Percentiles rank a stretch among this genome's conserved stretches.
Conservation (phyloP, 2,797 vertebrate species). For the Yasuhikotakia modesta region DNA sequence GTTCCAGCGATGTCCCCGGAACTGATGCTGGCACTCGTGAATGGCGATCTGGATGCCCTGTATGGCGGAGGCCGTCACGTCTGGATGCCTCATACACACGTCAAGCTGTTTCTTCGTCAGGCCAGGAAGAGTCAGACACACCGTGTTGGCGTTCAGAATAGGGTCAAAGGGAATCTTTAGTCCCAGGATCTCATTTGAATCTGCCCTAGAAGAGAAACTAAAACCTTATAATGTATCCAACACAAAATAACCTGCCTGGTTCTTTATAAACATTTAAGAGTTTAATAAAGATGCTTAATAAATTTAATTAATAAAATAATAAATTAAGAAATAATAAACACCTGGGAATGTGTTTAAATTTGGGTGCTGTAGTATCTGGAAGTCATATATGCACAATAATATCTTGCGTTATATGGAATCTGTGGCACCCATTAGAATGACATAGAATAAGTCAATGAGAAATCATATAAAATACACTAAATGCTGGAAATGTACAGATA, state of each 20-base stretch:
- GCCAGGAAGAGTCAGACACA: conserved; percentile 92
- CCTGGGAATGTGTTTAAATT: too few species aligned
- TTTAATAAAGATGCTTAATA: too few species aligned
- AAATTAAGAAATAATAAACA: too few species aligned
- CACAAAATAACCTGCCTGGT: background rate
- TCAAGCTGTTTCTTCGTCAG: conserved; percentile 92
- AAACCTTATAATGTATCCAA: conserved; percentile 7
- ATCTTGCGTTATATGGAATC: too few species aligned
- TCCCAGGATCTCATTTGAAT: conserved; percentile 94
- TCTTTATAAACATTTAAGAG: background rate
- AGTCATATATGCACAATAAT: background rate
- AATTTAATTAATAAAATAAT: too few species aligned
- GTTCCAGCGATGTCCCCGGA: conserved; percentile 97
- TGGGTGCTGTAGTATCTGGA: background rate
- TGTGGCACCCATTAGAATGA: too few species aligned
- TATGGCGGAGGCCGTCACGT: conserved; percentile 97
- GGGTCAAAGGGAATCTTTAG: conserved; percentile 93
- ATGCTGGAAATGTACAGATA: too few species aligned
- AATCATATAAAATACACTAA: too few species aligned
- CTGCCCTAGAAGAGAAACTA: conserved; percentile 76
- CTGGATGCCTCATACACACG: conserved; percentile 92
- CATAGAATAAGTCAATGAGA: too few species aligned
- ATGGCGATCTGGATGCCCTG: conserved; percentile 99
- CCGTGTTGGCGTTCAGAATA: conserved; percentile 95
- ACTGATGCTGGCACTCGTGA: conserved; percentile 98